These are phyloP conservation scores for Micromussa lordhowensis DNA, from an alignment of 92 coral and sea anemone genomes.

Conservation along the genomic window DNA sequence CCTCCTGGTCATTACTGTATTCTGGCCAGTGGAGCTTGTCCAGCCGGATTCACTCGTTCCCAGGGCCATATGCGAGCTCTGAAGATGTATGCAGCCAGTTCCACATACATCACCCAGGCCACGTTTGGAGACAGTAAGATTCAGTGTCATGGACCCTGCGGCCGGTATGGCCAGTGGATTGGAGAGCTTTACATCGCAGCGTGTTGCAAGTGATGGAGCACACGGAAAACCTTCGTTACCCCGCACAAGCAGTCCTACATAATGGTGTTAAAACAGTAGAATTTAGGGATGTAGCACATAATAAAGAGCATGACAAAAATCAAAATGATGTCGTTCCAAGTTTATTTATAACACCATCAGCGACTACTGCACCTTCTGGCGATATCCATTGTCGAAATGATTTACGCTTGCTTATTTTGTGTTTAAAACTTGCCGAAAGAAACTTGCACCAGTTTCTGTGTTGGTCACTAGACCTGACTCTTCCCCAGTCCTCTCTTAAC, in stretches of 20 bases:
- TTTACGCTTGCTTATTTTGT: too few species aligned
- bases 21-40: slow-evolving; percentile 82
- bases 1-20: slow-evolving; percentile 90
- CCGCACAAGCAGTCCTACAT: not conserved
- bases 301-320: too few species aligned
- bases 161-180: slow-evolving; percentile 78
- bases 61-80: slow-evolving; percentile 73
- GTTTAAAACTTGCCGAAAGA: too few species aligned
- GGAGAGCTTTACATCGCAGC: slow-evolving; percentile 80
- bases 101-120: slow-evolving; percentile 68
- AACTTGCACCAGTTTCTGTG: too few species aligned
- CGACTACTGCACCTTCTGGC: too few species aligned
- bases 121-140: slow-evolving; percentile 83
- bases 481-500: too few species aligned
- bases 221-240: not conserved
- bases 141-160: slow-evolving; percentile 83
- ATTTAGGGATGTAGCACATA: not conserved
- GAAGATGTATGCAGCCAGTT: slow-evolving; percentile 49
- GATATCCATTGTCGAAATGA: too few species aligned
- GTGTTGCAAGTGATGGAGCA: slow-evolving; percentile 67
- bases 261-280: not conserved
- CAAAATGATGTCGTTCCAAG: too few species aligned
- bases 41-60: slow-evolving; percentile 73
- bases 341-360: too few species aligned
- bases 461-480: too few species aligned